Conservation (phyloP, 2,113 vertebrate genomes). For the Neodon shergylaensis region DNA sequence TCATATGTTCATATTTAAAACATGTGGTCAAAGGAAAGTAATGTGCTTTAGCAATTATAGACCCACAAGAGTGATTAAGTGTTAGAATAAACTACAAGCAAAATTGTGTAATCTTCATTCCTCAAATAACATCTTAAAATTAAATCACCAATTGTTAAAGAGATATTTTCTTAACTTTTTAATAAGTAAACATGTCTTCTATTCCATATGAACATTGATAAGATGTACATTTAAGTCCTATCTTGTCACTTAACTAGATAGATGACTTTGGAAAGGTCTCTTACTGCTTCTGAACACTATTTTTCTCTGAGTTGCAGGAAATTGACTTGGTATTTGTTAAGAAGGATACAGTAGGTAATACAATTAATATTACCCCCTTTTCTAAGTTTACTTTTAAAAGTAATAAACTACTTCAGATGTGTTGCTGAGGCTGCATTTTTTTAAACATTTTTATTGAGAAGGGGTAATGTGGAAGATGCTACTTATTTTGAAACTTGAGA, state of each 20-base stretch:
- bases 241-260: neutral
- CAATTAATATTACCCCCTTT: neutral
- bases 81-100: constrained; percentile 63
- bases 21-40: neutral
- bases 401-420: constrained; percentile 9
- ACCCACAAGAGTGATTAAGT: constrained; percentile 49
- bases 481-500: constrained; percentile 54
- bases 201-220: neutral
- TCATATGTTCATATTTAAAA: constrained; percentile 12
- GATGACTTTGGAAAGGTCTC: neutral
- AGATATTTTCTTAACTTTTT: constrained; percentile 48
- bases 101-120: constrained; percentile 70
- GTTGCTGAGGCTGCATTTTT: neutral
- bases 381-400: neutral
- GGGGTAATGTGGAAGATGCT: neutral
- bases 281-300: neutral
- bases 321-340: constrained; percentile 7
- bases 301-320: neutral
- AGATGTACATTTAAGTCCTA: neutral
- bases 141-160: constrained; percentile 46
- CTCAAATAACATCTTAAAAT: constrained; percentile 70
- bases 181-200: constrained; percentile 39
- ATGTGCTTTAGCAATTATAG: constrained; percentile 59
- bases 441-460: neutral
- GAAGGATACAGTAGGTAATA: neutral